phyloP scores from a whole-genome alignment of 2,888 invertebrate species.

The Drosophila glabriapex region DNA sequence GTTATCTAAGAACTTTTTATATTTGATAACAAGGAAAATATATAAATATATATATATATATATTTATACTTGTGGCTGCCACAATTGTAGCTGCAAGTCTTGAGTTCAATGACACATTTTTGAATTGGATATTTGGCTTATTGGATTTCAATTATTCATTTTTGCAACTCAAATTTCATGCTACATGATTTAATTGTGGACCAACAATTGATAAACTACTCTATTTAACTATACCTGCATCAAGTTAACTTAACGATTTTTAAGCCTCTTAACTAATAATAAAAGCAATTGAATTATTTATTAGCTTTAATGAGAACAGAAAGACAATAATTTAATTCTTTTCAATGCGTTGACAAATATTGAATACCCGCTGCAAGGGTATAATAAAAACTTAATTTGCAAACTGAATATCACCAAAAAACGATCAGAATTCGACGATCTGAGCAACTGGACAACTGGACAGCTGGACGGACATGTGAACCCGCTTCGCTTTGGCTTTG shows the following conservation, averaged over 20 bases:
- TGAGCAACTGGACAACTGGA: constrained; percentile 40
- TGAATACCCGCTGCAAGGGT: constrained; percentile 11
- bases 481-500: constrained; percentile 52
- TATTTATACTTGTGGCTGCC: not conserved
- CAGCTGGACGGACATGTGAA: constrained; percentile 7
- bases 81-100: not conserved
- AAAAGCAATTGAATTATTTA: not conserved
- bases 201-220: constrained; percentile 5
- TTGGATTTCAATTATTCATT: constrained; percentile 37
- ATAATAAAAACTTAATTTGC: constrained; percentile 29
- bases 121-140: constrained; percentile 28
- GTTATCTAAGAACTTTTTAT: not conserved
- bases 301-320: not conserved
- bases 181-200: constrained; percentile 21
- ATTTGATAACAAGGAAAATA: too few species aligned
- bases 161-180: constrained; percentile 17
- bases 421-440: constrained; percentile 44
- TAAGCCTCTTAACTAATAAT: not conserved
- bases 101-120: constrained; percentile 42
- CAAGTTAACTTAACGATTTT: not conserved
- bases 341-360: not conserved
- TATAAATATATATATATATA: not conserved
- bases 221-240: not conserved
- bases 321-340: not conserved
- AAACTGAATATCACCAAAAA: constrained; percentile 57